These are phyloP conservation scores for Buathra laborator DNA, from an alignment of 2,888 invertebrate genomes.

Conservation along the genomic window DNA sequence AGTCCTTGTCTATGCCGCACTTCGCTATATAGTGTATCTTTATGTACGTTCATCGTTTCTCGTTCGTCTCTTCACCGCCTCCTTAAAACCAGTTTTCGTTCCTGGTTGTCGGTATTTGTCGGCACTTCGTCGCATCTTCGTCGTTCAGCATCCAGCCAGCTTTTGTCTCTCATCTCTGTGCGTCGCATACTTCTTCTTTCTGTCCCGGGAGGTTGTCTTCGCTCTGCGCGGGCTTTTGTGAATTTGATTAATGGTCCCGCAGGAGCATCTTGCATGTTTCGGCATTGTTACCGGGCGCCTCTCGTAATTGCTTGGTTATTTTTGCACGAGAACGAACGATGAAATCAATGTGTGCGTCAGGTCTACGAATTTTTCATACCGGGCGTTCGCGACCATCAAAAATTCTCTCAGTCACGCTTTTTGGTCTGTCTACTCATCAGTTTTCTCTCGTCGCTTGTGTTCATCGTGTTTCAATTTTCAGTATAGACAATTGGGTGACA, in stretches of 20 bases:
- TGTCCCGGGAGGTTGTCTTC: conserved; percentile 36
- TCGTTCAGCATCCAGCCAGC: conserved; percentile 40
- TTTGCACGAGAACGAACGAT: conserved; percentile 40
- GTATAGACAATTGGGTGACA: neutral
- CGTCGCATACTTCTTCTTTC: conserved; percentile 35
- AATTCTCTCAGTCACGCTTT: conserved; percentile 11
- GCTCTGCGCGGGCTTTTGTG: conserved; percentile 57
- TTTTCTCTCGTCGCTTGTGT: neutral
- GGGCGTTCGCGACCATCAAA: neutral
- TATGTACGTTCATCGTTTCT: neutral
- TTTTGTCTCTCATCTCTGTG: conserved; percentile 52
- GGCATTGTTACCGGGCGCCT: conserved; percentile 61
- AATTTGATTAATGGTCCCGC: conserved; percentile 70
- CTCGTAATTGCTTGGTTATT: conserved; percentile 68
- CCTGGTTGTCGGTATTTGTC: conserved; percentile 60
- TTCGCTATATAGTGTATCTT: neutral
- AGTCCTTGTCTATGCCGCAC: neutral
- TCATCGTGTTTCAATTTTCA: neutral
- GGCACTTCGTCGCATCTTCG: conserved; percentile 56
- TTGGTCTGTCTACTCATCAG: conserved; percentile 2
- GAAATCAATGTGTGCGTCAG: conserved; percentile 8
- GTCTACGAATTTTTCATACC: neutral
- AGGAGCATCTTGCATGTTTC: conserved; percentile 61
- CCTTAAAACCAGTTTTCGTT: conserved; percentile 76
- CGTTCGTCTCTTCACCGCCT: conserved; percentile 30